Base-by-base conservation (phyloP, 2,113 vertebrate species). In the Pyxicephalus adspersus region DNA sequence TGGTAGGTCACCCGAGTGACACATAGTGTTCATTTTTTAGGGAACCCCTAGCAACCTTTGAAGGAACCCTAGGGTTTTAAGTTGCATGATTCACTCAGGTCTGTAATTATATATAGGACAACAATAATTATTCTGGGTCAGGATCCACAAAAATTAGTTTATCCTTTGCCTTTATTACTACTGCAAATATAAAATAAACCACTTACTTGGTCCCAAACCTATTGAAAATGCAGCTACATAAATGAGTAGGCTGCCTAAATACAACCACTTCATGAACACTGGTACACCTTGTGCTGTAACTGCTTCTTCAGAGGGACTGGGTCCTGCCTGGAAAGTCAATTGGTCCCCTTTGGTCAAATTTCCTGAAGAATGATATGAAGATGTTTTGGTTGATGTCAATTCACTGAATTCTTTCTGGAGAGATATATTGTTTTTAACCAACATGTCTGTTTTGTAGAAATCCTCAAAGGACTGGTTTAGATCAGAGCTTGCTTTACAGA, bases 131-230 rank as follows among this genome's bases (percentile, higher is more conserved):
- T 45, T 13, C 9, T 13, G 38, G 38, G 0, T 45, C 9, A 45
- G 38, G 9, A 2, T 13, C 38, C 9, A 45, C 38, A 45, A 45
- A 45, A 45, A 45, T 13, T 15, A 15, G 2, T 1, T 45, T 45
- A 45, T 8, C 11, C 1, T 1, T 13, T 45, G 9, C 38, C 38
- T 45, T 45, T 13, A 45, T 1, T 13, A 45, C 38, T 45, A 45
- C 38, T 45, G 38, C 4, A 7, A 64, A 51, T 38, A 15, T 16
- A 34, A 52, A 23, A 34, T 22, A 64, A 60, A 85, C 80, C 79
- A 92, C 95, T 97, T 94, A 99, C 97, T 98, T 91, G 97, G 97
- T 86, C 97, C 97, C 58, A 99, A 93, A 87, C 97, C 94, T 86
- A 97, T 89, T 77, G 97, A 99, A 91, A 97, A 98, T 58, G 94